Evolutionary conservation across 1,140 invertebrate species (phyloP).

Genomic region (Cyphomyrmex costatus): DNA sequence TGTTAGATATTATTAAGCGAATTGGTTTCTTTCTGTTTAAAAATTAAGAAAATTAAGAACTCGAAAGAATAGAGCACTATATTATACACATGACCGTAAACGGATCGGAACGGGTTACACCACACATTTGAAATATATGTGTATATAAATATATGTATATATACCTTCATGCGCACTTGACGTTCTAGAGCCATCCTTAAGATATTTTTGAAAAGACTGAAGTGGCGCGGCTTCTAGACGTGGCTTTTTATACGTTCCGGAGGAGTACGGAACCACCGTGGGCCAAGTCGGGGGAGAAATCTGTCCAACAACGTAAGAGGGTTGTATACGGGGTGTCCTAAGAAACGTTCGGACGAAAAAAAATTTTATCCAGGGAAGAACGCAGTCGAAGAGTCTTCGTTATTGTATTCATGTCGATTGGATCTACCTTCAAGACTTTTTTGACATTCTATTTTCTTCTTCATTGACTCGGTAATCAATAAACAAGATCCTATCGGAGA

Average conservation of each 20-base stretch:
- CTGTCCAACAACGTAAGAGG: slow-evolving; percentile 75
- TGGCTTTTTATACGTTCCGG: slow-evolving; percentile 81
- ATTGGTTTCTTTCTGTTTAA: neutral
- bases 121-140: slow-evolving; percentile 22
- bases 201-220: slow-evolving; percentile 85
- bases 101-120: slow-evolving; percentile 12
- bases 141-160: slow-evolving; percentile 86
- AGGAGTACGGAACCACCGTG: slow-evolving; percentile 73
- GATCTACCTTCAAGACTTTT: neutral
- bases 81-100: slow-evolving; percentile 30
- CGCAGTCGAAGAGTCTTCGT: neutral
- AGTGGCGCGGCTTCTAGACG: slow-evolving; percentile 74
- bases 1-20: neutral
- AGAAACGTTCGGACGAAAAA: neutral
- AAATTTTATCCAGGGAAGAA: neutral
- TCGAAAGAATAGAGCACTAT: slow-evolving; percentile 13
- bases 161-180: slow-evolving; percentile 93
- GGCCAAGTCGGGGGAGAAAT: slow-evolving; percentile 77
- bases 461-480: neutral
- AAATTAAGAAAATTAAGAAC: neutral
- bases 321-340: slow-evolving; percentile 50
- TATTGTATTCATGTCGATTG: neutral
- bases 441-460: neutral
- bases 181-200: slow-evolving; percentile 92
- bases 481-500: neutral